These are phyloP conservation scores for Platycnemis pennipes DNA, from an alignment of 2,888 invertebrate genomes.

Conservation along the genomic window DNA sequence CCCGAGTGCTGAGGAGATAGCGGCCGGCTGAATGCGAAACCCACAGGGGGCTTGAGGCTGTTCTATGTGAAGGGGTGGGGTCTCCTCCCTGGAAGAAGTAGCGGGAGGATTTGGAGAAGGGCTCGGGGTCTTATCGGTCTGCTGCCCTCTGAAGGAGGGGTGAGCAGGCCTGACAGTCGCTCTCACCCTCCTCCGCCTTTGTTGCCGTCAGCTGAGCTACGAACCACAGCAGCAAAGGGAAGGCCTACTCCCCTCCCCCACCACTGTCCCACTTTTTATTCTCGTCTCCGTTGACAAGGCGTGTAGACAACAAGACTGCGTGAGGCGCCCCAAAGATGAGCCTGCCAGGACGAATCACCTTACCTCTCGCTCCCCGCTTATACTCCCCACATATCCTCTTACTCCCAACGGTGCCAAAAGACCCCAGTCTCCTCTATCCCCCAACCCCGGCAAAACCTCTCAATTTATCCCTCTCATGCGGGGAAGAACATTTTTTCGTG, in stretches of 20 bases:
- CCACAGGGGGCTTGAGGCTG: not conserved
- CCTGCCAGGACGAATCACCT: not conserved
- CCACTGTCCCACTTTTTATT: not conserved
- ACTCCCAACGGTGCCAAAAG: not conserved
- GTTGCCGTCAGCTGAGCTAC: not conserved
- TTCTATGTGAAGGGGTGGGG: too few species aligned
- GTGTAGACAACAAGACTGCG: not conserved
- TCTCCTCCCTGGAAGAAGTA: not conserved
- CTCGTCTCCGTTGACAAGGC: not conserved
- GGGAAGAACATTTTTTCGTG: not conserved
- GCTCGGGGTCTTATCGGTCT: not conserved
- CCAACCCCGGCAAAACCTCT: not conserved
- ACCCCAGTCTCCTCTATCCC: not conserved
- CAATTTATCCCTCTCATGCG: not conserved
- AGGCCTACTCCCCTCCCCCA: not conserved
- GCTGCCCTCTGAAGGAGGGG: not conserved
- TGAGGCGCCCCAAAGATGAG: not conserved
- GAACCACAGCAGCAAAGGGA: not conserved
- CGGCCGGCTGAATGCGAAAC: not conserved
- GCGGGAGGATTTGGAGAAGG: not conserved
- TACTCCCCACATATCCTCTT: not conserved
- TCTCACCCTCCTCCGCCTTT: not conserved
- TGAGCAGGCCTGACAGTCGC: not conserved
- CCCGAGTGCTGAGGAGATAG: not conserved
- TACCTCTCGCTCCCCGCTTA: not conserved